Base-by-base conservation (phyloP, 2,113 vertebrate genomes). In the Triplophysa dalaica region DNA sequence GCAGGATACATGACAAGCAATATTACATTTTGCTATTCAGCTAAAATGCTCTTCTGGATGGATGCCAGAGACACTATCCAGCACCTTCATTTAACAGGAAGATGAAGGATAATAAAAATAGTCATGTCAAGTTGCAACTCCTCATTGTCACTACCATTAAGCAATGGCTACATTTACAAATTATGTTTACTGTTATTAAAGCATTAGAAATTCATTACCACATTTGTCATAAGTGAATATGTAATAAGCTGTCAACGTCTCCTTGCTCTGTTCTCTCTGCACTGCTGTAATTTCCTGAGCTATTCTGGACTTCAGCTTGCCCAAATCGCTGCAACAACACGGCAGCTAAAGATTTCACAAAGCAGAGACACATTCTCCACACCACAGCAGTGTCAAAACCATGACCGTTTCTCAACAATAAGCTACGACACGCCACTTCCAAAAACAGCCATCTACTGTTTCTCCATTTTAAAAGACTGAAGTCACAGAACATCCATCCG, bases 161-260 rank as follows among this genome's bases (percentile, higher is more conserved):
- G 52, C 61, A 77, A 33, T 3, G 12, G 43, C 62, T 77, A 75
- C 72, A 63, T 75, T 63, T 62, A 75, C 62, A 65, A 64, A 77
- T 38, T 10, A 52, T 65, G 74, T 77, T 76, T 65, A 77, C 41
- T 24, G 73, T 75, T 63, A 63, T 75, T 26, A 75, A 13, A 63
- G 38, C 58, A 75, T 75, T 75, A 63, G 22, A 16, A 75, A 63
- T 29, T 41, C 43, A 75, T 75, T 75, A 73, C 70, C 60, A 74
- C 72, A 45, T 61, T 74, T 50, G 73, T 75, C 19, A 63, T 62
- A 29, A 21, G 21, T 24, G 58, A 8, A 63, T 62, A 7, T 9
- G 13, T 63, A 48, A 63, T 75, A 9, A 29, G 41, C 21, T 77
- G 45, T 76, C 74, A 52, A 52, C 43, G 10, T 75, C 56, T 75